These are phyloP conservation scores for Myotis planiceps DNA, from an alignment of 2,797 vertebrate genomes.

Conservation along the genomic window DNA sequence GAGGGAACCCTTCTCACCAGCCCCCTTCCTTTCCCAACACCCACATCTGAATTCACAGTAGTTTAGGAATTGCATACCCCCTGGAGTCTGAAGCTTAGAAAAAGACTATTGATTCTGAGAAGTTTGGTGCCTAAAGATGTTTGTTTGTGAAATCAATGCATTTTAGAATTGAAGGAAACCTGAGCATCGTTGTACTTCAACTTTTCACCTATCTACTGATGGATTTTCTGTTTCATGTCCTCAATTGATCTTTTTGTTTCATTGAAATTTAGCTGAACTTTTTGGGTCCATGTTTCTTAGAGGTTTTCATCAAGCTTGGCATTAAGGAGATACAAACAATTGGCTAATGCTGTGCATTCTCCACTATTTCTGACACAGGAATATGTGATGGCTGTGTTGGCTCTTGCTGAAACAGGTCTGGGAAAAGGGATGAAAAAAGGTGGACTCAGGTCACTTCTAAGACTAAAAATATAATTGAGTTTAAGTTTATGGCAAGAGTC, in stretches of 20 bases:
- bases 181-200: background rate
- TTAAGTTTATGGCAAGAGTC: constrained; percentile 6
- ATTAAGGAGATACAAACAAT: background rate
- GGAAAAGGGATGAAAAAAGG: background rate
- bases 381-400: background rate
- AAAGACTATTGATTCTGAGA: background rate
- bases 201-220: background rate
- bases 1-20: background rate
- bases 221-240: background rate
- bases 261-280: background rate
- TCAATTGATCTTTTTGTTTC: background rate
- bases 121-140: background rate
- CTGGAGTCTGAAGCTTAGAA: background rate
- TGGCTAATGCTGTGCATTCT: background rate
- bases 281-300: background rate
- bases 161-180: background rate
- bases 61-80: background rate
- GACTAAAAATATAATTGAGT: constrained; percentile 40
- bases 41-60: background rate
- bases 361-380: background rate
- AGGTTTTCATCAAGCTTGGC: background rate
- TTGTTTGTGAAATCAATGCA: constrained; percentile 14
- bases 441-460: background rate
- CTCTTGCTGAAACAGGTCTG: background rate
- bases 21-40: too few relatives aligned